phyloP scores from a whole-genome alignment of 2,888 invertebrate genomes.

The Anaspis maculata region DNA sequence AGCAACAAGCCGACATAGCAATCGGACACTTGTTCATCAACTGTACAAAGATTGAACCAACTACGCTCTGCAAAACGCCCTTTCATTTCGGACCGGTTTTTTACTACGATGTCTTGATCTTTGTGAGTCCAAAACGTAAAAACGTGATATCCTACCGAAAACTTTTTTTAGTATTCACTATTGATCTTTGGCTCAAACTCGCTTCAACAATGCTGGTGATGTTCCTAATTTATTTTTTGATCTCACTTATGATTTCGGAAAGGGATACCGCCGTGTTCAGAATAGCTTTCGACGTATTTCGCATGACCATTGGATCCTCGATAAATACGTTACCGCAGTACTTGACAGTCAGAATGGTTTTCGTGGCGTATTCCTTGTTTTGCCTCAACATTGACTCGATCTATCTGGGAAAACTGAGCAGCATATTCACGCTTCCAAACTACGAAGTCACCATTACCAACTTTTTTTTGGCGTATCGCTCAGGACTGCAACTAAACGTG shows the following conservation, averaged over 20 bases:
- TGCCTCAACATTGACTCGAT: slow-evolving; percentile 15
- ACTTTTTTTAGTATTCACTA: slow-evolving; percentile 3
- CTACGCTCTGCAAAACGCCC: background rate
- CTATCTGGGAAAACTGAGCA: slow-evolving; percentile 20
- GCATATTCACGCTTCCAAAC: slow-evolving; percentile 14
- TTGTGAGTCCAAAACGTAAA: slow-evolving; percentile 10
- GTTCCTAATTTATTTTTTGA: background rate
- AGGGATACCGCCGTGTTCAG: background rate
- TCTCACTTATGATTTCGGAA: background rate
- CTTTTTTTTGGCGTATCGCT: no score
- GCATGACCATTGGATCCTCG: background rate
- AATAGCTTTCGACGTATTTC: background rate
- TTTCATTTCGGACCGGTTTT: slow-evolving; percentile 16
- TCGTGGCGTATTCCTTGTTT: slow-evolving; percentile 13
- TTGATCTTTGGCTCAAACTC: background rate
- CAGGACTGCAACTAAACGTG: background rate
- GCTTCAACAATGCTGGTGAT: background rate
- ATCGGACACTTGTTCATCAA: slow-evolving; percentile 21
- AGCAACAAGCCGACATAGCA: no score
- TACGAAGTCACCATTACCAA: slow-evolving; percentile 12
- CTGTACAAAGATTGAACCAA: no score
- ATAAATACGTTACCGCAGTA: background rate
- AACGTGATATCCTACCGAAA: slow-evolving; percentile 12
- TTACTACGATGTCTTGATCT: slow-evolving; percentile 12
- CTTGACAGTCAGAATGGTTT: slow-evolving; percentile 10